Base-by-base conservation (phyloP, 2,888 invertebrate genomes). In the Cynaeus angustus region DNA sequence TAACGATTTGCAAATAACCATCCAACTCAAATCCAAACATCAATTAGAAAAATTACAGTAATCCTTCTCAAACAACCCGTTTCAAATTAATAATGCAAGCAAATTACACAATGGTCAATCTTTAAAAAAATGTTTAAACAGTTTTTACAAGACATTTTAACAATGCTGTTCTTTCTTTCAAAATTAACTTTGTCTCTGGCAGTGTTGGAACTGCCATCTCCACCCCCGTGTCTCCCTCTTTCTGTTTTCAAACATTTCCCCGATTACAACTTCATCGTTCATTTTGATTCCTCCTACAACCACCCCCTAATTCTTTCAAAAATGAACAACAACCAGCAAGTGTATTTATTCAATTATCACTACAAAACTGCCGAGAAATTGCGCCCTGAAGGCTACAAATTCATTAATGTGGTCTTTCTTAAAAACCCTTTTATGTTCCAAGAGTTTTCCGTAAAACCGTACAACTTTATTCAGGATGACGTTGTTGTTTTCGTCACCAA, bases 381-480 rank as follows among this genome's bases (percentile, higher is more conserved):
- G 5, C 37, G 72, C 38, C 59, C 65, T 9, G 3, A 5, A 6
- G 68, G 64, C 10, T 70, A 64, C 37, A 45, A 58, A 12, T 58
- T 58, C 16, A n/a, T 70, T 1, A 62, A 72, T 41, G 14, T 72
- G 0, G 70, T 72, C n/a, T 10, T 55, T 8, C 46, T 72, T n/a
- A 13, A 12, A 9, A 48, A 72, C 50, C 58, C 65, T 10, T 48
- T 58, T 21, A 38, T 43, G 6, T 70, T 72, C 38, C 8, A 45
- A 43, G 5, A 16, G 13, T 72, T 41, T 13, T 46, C 50, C n/a
- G 8, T 8, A 3, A 21, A 41, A 33, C 26, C 21, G 0, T 69
- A 72, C 52, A 69, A 69, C 30, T 52, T 72, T 16, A 9, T 10
- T 10, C 28, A 12, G 8, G 9, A 38, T 14, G 72, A 72, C 38